Evolutionary conservation across 2,113 vertebrate species (phyloP).

Genomic region (Otocyon megalotis): DNA sequence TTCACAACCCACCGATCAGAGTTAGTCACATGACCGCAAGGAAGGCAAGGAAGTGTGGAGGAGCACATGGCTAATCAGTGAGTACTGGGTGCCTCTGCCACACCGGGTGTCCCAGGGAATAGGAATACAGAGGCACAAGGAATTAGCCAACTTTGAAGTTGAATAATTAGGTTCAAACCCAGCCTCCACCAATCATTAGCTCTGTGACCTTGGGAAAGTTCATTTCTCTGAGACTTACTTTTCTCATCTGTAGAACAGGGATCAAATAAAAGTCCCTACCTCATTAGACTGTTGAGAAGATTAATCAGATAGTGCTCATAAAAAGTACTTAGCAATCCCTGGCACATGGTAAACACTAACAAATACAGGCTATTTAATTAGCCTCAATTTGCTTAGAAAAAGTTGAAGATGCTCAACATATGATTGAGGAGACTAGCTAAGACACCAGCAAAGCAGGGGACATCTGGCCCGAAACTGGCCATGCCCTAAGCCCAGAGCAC

Average conservation of each 20-base stretch:
- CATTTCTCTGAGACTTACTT: neutral
- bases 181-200: neutral
- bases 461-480: rapidly evolving
- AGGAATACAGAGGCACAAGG: neutral
- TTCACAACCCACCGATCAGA: neutral
- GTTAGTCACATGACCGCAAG: neutral
- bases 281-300: neutral
- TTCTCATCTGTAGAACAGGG: neutral
- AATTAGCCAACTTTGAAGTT: neutral
- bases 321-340: neutral
- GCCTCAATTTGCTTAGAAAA: neutral
- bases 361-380: neutral
- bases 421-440: neutral
- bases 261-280: neutral
- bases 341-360: neutral
- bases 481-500: neutral
- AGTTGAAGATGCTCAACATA: neutral
- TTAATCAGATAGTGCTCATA: neutral
- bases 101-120: neutral
- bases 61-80: neutral
- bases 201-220: neutral
- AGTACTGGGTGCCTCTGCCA: neutral
- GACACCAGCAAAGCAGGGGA: neutral
- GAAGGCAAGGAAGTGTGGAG: neutral
- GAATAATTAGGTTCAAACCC: neutral